Percentiles rank a stretch among this genome's conserved stretches.
phyloP scores from a whole-genome alignment of 2,888 invertebrate genomes.

The Drosophila emarginata region DNA sequence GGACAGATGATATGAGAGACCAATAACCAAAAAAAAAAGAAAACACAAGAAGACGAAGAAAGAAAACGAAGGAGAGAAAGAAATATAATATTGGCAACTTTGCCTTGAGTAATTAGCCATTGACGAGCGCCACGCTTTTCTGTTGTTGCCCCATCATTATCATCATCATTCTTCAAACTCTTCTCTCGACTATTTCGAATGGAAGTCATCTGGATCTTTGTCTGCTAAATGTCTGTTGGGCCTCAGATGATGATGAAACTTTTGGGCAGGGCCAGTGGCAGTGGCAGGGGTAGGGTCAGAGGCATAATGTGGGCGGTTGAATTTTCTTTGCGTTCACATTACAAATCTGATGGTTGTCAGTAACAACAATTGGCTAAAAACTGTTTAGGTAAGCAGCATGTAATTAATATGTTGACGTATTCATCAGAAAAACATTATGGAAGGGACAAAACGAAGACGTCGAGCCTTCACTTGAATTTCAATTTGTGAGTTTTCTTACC shows the following conservation, averaged over 20 bases:
- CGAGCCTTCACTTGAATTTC: conserved; percentile 13
- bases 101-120: conserved; percentile 5
- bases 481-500: conserved; percentile 23
- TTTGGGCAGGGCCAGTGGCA: neutral
- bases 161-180: neutral
- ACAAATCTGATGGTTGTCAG: conserved; percentile 45
- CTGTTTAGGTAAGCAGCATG: conserved; percentile 50
- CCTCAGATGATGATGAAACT: neutral
- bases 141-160: neutral
- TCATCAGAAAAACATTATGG: conserved; percentile 5
- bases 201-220: conserved; percentile 20
- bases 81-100: conserved; percentile 7
- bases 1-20: neutral
- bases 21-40: neutral
- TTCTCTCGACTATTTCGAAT: neutral
- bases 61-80: neutral
- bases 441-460: neutral
- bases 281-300: neutral
- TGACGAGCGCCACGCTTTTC: neutral
- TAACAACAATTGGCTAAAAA: conserved; percentile 37
- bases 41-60: neutral
- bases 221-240: neutral
- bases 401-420: conserved; percentile 60
- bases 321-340: conserved; percentile 47
- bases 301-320: neutral